phyloP scores from a whole-genome alignment of 2,888 invertebrate species.

The Agriotes lineatus region DNA sequence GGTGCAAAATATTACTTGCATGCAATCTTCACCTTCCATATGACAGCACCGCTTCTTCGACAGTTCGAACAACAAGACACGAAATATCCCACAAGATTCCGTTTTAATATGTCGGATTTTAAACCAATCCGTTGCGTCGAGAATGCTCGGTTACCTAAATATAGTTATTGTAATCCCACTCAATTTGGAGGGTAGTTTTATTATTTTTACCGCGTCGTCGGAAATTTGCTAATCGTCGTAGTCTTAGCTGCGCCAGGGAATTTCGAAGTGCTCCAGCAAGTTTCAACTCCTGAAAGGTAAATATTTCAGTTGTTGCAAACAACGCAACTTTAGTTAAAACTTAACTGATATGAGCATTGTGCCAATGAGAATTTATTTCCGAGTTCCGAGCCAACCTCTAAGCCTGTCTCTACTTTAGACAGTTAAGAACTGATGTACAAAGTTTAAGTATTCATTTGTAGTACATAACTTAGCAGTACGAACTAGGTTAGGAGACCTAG shows the following conservation, averaged over 20 bases:
- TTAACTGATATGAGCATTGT: conserved; percentile 20
- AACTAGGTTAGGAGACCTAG: conserved; percentile 32
- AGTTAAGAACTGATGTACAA: conserved; percentile 37
- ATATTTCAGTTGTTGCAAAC: conserved; percentile 14
- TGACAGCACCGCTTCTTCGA: not conserved
- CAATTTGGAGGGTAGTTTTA: not conserved
- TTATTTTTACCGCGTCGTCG: not conserved
- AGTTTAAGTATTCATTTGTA: conserved; percentile 36
- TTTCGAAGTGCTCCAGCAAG: not conserved
- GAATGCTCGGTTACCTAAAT: too few relatives aligned
- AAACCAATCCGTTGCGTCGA: not conserved
- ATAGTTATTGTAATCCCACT: too few relatives aligned
- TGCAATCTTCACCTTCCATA: conserved; percentile 4
- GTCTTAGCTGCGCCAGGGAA: not conserved
- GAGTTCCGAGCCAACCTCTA: conserved; percentile 7
- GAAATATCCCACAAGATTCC: not conserved
- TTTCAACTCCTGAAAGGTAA: not conserved
- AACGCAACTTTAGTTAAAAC: conserved; percentile 3
- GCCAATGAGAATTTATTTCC: conserved; percentile 15
- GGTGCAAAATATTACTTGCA: conserved; percentile 15
- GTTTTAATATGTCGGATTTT: not conserved
- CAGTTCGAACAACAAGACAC: not conserved
- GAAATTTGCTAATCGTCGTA: not conserved
- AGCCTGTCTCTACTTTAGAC: conserved; percentile 22
- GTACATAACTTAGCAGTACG: conserved; percentile 34